Base-by-base conservation (phyloP, 2,888 invertebrate species). In the Leptinotarsa tumamoca region DNA sequence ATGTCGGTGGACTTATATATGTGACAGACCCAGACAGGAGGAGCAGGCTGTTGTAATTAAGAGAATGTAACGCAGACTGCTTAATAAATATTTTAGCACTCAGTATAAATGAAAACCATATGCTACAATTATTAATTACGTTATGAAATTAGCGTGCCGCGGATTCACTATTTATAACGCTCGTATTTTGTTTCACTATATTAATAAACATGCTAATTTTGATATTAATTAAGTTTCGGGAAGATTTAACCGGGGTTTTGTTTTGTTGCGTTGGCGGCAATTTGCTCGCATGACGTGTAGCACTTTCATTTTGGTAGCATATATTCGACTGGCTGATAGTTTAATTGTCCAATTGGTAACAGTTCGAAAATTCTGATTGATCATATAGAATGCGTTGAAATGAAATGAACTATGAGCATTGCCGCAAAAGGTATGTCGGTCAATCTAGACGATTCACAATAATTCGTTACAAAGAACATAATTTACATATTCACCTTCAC, bases 61-160 rank as follows among this genome's bases (percentile, higher is more conserved):
- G 82, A 83, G 82, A 83, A 83, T 84, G 84, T 82, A 82, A 82
- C 72, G 73, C 75, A 80, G 75, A 69, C 69, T 74, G 70, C 73
- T 74, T 73, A 72, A 78, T 79, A 82, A 82, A 83, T 83, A 82
- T 79, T 80, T 82, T 80, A 79, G 80, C 82, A 80, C 81, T 82
- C 82, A 80, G 81, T 83, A 84, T 83, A 83, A 85, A 84, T 81
- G 83, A 82, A 82, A 83, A 84, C 83, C 83, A 81, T 81, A 83
- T 82, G 84, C 82, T 80, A 80, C 81, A 80, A 80, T 81, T 82
- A 83, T 82, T 83, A 82, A 83, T 83, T 83, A 80, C 76, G 79
- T 82, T 83, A 79, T 80, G 81, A 80, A 83, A 80, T 80, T 82
- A 81, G 82, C 78, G 74, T 78, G 78, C 78, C 71, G 75, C 76